phyloP scores from a whole-genome alignment of 2,113 vertebrate genomes.

The Chloroceryle aenea region DNA sequence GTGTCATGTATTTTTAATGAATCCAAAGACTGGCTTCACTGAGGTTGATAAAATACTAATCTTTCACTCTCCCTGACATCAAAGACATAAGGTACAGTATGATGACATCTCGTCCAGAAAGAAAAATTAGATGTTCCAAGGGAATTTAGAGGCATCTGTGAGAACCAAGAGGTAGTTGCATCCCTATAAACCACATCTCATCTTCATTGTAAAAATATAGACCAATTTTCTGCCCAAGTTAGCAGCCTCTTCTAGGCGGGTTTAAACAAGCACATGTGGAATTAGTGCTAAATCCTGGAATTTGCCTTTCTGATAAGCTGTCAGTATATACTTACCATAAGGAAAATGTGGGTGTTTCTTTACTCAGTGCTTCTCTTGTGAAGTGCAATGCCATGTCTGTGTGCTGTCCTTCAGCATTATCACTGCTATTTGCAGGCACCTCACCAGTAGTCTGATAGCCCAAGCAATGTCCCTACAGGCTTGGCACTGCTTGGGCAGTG shows the following conservation, averaged over 20 bases:
- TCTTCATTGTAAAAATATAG: not conserved
- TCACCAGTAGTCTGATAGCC: not conserved
- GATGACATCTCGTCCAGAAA: not conserved
- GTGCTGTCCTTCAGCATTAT: not conserved
- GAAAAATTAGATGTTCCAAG: not conserved
- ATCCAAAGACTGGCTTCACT: not conserved
- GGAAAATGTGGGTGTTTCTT: not conserved
- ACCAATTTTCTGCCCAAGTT: not conserved
- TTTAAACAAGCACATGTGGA: not conserved
- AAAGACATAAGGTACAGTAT: not conserved
- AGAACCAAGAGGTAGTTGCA: not conserved
- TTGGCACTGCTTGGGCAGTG: too few species aligned
- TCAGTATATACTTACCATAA: not conserved
- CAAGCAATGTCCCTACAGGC: accelerated
- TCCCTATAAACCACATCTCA: not conserved
- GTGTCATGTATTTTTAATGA: not conserved
- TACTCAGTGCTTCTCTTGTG: not conserved
- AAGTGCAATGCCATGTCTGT: not conserved
- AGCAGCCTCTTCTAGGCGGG: not conserved
- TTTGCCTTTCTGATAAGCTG: not conserved
- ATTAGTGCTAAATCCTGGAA: not conserved
- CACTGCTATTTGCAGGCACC: not conserved
- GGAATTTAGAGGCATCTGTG: not conserved
- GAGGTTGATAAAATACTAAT: not conserved
- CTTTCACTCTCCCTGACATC: not conserved